Base-by-base conservation (phyloP, 92 coral and sea anemone genomes). In the Scolanthus callimorphus region DNA sequence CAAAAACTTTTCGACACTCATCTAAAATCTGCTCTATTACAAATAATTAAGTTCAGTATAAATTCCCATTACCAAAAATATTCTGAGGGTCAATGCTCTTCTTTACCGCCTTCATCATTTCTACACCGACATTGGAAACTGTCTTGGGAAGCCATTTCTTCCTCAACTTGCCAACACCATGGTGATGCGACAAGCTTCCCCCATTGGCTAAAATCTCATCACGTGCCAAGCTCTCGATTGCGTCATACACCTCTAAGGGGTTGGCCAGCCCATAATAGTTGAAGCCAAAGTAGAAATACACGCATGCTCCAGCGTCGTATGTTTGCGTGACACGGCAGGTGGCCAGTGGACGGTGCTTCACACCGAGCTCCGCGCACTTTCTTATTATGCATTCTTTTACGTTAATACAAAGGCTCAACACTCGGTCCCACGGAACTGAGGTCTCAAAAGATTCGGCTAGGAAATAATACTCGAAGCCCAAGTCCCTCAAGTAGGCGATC, bases 401-500 rank as follows among this genome's bases (percentile, higher is more conserved):
- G 55, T 92, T 90, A 25, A 84, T 80, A 45, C 98, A 88, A 57
- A 92, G 37, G 31, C 65, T 85, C 2, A 83, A 47, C 17, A 92
- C 98, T 47, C 98, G 79, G 66, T 92, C 98, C 98, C 98, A 92
- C 20, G 98, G 98, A 6, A 92, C 98, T 4, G 94, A 92, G 0
- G 98, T 92, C 41, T 92, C 98, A 38, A 92, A 92, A 2, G 98
- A 92, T 63, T 92, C 98, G 17, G 98, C 94, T 50, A 92, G 57
- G 63, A 84, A 92, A 57, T 77, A 72, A 58, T 88, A 71, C 19
- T 92, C 90, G 45, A 88, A 89, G 31, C 88, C 96, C n/a, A 88
- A 74, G 65, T 92, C 98, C 28, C 98, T 74, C 8, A 92, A 88
- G 57, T 92, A 92, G 11, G 98, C 98, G 25, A 92, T 88, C 15